These are phyloP conservation scores for Orchestia grillus DNA, from an alignment of 1,140 invertebrate genomes.

Conservation along the genomic window DNA sequence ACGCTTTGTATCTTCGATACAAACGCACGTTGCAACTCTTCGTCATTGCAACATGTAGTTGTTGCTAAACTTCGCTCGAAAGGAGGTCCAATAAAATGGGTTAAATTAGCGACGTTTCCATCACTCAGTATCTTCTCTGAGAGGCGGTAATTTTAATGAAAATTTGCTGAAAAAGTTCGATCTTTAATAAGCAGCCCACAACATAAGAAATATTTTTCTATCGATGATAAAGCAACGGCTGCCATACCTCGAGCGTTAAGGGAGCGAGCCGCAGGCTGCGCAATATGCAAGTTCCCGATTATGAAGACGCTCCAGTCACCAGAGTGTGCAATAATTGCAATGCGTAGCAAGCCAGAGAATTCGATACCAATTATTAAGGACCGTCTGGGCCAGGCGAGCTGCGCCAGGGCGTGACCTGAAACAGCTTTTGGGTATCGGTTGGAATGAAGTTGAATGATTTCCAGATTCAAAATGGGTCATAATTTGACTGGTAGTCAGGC, in stretches of 20 bases:
- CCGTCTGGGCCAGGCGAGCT: not conserved
- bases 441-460: not conserved
- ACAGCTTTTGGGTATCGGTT: not conserved
- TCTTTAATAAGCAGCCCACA: too few relatives aligned
- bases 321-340: not conserved
- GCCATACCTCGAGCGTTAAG: not conserved
- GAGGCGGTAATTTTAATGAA: too few relatives aligned
- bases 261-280: not conserved
- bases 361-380: not conserved
- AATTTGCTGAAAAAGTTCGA: too few relatives aligned
- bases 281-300: not conserved
- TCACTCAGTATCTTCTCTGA: too few relatives aligned
- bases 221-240: not conserved
- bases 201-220: not conserved
- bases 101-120: too few relatives aligned
- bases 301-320: not conserved
- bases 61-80: too few relatives aligned
- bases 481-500: not conserved
- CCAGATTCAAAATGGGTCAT: not conserved
- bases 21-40: too few relatives aligned
- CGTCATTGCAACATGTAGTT: too few relatives aligned
- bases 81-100: too few relatives aligned
- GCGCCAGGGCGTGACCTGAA: not conserved
- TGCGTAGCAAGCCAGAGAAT: not conserved
- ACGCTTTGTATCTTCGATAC: too few relatives aligned